Evolutionary conservation across 2,888 invertebrate genomes (phyloP).

Genomic region (Prosopocoilus inquinatus): DNA sequence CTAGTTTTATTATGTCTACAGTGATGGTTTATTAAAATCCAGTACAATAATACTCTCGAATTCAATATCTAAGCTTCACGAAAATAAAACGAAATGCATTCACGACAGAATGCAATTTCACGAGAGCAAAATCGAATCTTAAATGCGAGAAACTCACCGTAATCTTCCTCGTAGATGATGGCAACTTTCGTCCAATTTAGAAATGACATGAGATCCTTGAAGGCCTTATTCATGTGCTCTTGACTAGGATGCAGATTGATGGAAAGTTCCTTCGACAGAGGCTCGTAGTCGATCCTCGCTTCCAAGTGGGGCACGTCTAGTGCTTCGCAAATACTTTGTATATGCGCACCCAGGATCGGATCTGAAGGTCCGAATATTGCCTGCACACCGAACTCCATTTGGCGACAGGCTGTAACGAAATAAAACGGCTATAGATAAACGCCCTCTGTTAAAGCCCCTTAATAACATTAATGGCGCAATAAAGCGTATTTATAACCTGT

Average conservation of each 20-base stretch:
- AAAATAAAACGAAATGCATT: too few species aligned
- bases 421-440: too few species aligned
- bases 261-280: conserved; percentile 69
- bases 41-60: too few species aligned
- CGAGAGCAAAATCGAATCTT: too few species aligned
- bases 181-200: conserved; percentile 80
- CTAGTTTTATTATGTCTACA: too few species aligned
- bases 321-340: conserved; percentile 86
- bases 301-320: conserved; percentile 90
- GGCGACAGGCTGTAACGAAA: conserved; percentile 66
- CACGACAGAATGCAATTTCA: too few species aligned
- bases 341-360: conserved; percentile 75
- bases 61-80: too few species aligned
- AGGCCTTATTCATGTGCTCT: conserved; percentile 75
- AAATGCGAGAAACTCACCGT: conserved; percentile 58
- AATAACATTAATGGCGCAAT: neutral
- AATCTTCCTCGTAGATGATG: conserved; percentile 77
- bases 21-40: too few species aligned
- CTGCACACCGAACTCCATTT: conserved; percentile 81
- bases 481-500: neutral
- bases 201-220: conserved; percentile 80
- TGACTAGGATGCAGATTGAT: conserved; percentile 88
- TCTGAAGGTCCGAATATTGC: conserved; percentile 88
- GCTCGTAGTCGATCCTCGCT: conserved; percentile 67
- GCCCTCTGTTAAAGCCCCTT: neutral